These are phyloP conservation scores for Zosterops lateralis DNA, from an alignment of 2,113 vertebrate species.

Conservation along the genomic window DNA sequence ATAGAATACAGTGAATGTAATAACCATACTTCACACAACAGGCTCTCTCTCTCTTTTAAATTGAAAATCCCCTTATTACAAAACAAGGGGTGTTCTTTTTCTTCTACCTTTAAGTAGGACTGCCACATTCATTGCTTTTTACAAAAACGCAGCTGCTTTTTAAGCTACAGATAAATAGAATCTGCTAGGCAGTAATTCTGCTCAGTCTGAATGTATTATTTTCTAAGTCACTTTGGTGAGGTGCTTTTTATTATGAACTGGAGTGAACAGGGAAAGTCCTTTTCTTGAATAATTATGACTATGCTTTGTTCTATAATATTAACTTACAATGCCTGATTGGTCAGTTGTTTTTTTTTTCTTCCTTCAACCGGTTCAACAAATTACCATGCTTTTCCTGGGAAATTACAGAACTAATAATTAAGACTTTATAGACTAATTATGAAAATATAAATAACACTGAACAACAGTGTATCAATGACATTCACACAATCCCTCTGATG, in stretches of 20 bases:
- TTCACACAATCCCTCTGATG: constrained; percentile 8
- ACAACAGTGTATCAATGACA: constrained; percentile 6
- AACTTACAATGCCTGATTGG: constrained; percentile 72
- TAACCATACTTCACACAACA: constrained; percentile 83
- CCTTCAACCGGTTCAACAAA: constrained; percentile 65
- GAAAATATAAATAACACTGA: constrained; percentile 65
- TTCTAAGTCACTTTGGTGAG: constrained; percentile 74
- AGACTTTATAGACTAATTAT: constrained; percentile 63
- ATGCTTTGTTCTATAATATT: constrained; percentile 71
- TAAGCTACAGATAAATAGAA: constrained; percentile 85
- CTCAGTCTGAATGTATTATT: constrained; percentile 79
- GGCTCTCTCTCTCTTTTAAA: constrained; percentile 79
- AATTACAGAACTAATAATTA: constrained; percentile 73
- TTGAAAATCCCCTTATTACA: constrained; percentile 86
- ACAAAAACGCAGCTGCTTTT: constrained; percentile 84
- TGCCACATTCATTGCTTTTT: constrained; percentile 82
- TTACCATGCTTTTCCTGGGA: constrained; percentile 58
- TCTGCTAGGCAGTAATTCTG: constrained; percentile 76
- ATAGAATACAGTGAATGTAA: constrained; percentile 84
- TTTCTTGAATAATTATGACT: constrained; percentile 76
- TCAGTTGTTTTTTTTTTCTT: constrained; percentile 7
- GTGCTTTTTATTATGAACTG: constrained; percentile 72
- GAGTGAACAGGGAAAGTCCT: constrained; percentile 72
- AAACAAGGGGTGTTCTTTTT: constrained; percentile 84
- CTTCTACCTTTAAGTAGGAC: constrained; percentile 80